These are phyloP conservation scores for Lasioglossum malachurum DNA, from an alignment of 2,888 invertebrate genomes.

Conservation along the genomic window DNA sequence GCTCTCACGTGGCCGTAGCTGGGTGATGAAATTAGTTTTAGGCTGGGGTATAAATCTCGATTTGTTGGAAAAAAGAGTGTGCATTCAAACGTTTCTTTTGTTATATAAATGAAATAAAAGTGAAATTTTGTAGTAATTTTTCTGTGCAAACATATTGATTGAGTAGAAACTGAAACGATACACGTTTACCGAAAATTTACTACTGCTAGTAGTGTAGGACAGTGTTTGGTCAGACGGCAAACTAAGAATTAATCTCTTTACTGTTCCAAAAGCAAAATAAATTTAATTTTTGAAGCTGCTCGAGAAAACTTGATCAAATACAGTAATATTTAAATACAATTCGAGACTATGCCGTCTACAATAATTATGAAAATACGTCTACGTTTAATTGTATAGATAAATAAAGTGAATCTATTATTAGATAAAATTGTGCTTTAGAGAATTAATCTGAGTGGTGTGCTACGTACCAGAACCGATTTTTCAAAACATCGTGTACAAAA, in stretches of 20 bases:
- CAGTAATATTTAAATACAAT: not conserved
- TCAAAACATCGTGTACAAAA: not conserved
- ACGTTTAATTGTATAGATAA: not conserved
- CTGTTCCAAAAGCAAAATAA: not conserved
- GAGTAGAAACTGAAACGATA: not conserved
- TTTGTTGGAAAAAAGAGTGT: not conserved
- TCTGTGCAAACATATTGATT: not conserved
- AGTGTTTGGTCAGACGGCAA: not conserved
- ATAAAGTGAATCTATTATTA: not conserved
- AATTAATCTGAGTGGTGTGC: not conserved
- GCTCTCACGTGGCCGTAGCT: too few relatives aligned
- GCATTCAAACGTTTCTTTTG: too few relatives aligned
- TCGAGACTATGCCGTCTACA: not conserved
- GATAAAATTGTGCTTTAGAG: not conserved
- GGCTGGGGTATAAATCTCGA: not conserved
- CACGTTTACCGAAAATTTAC: not conserved
- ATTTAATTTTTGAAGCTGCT: not conserved
- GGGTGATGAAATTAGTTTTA: not conserved
- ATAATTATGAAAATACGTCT: not conserved
- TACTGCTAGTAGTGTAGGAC: not conserved
- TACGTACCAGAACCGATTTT: conserved; percentile 21
- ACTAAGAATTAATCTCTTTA: not conserved
- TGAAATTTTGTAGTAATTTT: not conserved
- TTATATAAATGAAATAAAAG: not conserved
- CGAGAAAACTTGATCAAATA: not conserved